Evolutionary conservation across 2,888 invertebrate genomes (phyloP), one percentile per base, ranked within the genome.

Genomic region (Nipponacmea schrenckii): DNA sequence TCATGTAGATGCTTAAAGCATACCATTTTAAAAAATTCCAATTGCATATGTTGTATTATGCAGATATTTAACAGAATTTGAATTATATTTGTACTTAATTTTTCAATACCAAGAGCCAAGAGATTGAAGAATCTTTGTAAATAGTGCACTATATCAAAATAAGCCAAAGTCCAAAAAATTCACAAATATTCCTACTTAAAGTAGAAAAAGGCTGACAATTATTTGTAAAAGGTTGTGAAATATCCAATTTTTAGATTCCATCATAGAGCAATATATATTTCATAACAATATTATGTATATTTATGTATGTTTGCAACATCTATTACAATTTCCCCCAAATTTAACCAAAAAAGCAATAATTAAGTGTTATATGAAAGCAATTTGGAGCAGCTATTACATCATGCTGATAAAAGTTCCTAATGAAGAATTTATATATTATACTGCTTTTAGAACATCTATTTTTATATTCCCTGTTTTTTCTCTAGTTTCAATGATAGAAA

Each of bases 1-100:
- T 56, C 24, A 56, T 56, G 56, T 69, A 69, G 68, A 69, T 69
- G 68, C 68, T 69, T 63, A 63, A 69, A 69, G 68, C 68, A 69
- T 69, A 62, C 68, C 68, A 69, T 44, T 63, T 24, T 39, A 8
- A 39, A 39, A 39, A 39, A 39, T 5, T 39, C 39, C 39, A 39
- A 39, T 39, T 39, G 39, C 39, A 39, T 39, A 39, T 39, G 39
- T 39, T 39, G 39, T 39, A 39, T 39, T 39, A 39, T 39, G 39
- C 39, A 39, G 39, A 39, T 39, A 39, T 39, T 39, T 2, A 39
- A 39, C 39, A 39, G 39, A 39, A 39, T 39, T 39, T 39, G 39
- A 39, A 39, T 39, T 39, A 39, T 39, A 39, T 39, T 39, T 39
- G 39, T 39, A 39, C 39, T 39, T 39, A 39, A 39, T 39, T 39